Percentiles rank a stretch among this genome's conserved stretches.
Evolutionary conservation across 2,888 invertebrate genomes (phyloP).

Genomic region (Teinopalpus imperialis): DNA sequence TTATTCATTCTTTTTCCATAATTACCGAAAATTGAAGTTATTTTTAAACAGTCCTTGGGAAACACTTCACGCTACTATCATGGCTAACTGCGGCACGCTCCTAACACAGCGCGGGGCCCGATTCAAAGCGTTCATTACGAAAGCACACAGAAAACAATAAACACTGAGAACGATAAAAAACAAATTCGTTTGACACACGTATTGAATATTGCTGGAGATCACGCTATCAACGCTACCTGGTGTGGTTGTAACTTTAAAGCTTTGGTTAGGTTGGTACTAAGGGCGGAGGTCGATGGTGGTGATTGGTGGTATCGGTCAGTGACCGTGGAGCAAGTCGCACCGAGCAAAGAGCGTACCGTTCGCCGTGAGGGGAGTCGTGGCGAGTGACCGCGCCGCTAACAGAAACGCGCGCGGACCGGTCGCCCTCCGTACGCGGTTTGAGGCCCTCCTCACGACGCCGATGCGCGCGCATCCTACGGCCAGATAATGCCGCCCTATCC

Average conservation of each 20-base stretch:
- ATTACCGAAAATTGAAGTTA: conserved; percentile 31
- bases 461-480: conserved; percentile 72
- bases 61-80: conserved; percentile 39
- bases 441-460: conserved; percentile 74
- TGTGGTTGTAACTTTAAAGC: conserved; percentile 34
- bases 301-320: conserved; percentile 62
- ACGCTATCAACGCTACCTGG: conserved; percentile 68
- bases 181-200: conserved; percentile 69
- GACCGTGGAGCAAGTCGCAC: conserved; percentile 58
- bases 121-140: conserved; percentile 50
- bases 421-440: conserved; percentile 79
- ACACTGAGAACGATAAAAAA: conserved; percentile 75
- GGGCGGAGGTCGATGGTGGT: conserved; percentile 41
- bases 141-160: conserved; percentile 73
- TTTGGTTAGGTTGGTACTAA: conserved; percentile 35
- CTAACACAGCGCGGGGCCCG: conserved; percentile 33
- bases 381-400: conserved; percentile 47
- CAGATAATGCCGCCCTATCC: conserved; percentile 76
- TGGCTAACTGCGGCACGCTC: too few relatives aligned
- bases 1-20: conserved; percentile 2
- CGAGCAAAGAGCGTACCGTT: conserved; percentile 52
- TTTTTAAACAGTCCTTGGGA: conserved; percentile 38
- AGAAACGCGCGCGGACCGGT: conserved; percentile 66
- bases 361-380: conserved; percentile 61
- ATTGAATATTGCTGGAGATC: conserved; percentile 63